phyloP scores from a whole-genome alignment of 1,140 invertebrate genomes.

The Cherax quadricarinatus region DNA sequence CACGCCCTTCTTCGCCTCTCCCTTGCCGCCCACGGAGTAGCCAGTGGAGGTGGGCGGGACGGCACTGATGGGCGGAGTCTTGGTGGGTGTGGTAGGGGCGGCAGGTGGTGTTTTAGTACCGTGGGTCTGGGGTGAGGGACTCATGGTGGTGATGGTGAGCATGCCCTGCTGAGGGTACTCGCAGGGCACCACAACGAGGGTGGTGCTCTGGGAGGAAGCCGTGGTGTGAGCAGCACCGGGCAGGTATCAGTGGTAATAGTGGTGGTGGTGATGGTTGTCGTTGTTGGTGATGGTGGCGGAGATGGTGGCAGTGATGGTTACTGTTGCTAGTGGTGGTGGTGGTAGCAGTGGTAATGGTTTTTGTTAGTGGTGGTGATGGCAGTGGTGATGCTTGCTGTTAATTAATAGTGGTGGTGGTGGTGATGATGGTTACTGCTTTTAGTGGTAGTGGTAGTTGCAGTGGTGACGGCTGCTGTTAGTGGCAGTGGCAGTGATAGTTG shows the following conservation, averaged over 20 bases:
- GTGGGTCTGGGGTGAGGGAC: conserved; percentile 32
- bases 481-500: too few relatives aligned
- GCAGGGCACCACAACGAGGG: background rate
- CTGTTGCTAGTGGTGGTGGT: background rate
- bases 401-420: too few relatives aligned
- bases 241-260: background rate
- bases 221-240: too few relatives aligned
- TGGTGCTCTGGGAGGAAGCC: background rate
- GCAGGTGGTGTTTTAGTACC: conserved; percentile 25
- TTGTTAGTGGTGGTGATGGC: too few relatives aligned
- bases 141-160: conserved; percentile 36
- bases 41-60: background rate
- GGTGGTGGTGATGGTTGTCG: background rate
- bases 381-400: too few relatives aligned
- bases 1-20: conserved; percentile 12
- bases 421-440: too few relatives aligned
- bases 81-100: background rate
- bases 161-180: conserved; percentile 32
- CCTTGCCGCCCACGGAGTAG: background rate
- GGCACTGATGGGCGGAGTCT: background rate
- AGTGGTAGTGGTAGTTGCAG: too few relatives aligned
- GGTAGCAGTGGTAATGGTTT: too few relatives aligned
- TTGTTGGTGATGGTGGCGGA: background rate
- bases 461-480: too few relatives aligned
- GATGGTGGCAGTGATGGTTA: conserved; percentile 14